Evolutionary conservation across 2,888 invertebrate species (phyloP).

Genomic region (Acleris laterana): DNA sequence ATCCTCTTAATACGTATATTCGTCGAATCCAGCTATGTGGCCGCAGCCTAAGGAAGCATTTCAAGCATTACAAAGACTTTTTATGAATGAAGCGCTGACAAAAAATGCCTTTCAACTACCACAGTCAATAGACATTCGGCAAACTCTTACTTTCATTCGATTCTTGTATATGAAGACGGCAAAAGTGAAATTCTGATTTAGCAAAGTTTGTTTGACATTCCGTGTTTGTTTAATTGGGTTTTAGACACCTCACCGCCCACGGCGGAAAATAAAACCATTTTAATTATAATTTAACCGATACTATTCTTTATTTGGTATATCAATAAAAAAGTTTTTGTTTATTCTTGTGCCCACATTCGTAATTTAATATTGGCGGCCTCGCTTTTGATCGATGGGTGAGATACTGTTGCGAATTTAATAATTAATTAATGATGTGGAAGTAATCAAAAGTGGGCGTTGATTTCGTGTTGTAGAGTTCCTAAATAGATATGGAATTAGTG

Average conservation of each 20-base stretch:
- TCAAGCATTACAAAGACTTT: slow-evolving; percentile 19
- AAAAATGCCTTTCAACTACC: slow-evolving; percentile 28
- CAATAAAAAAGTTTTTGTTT: slow-evolving; percentile 27
- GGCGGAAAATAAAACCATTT: slow-evolving; percentile 2
- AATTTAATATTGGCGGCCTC: slow-evolving; percentile 45
- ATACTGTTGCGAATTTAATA: slow-evolving; percentile 50
- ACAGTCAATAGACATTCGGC: slow-evolving; percentile 7
- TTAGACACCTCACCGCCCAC: slow-evolving; percentile 26
- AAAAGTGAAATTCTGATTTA: slow-evolving; percentile 51
- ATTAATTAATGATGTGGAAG: slow-evolving; percentile 43
- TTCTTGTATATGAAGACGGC: slow-evolving; percentile 15
- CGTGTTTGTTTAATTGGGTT: slow-evolving; percentile 51
- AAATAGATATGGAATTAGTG: slow-evolving; percentile 31
- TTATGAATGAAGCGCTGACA: slow-evolving; percentile 29
- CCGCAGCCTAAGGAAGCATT: no score
- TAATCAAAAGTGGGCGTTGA: slow-evolving; percentile 35
- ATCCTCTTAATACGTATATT: no score
- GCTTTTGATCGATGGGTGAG: slow-evolving; percentile 47
- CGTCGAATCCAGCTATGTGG: no score
- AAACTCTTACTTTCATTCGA: slow-evolving; percentile 32
- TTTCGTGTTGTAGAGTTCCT: slow-evolving; percentile 42
- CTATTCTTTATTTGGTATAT: slow-evolving; percentile 20
- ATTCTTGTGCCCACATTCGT: slow-evolving; percentile 34
- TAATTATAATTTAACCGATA: slow-evolving; percentile 11
- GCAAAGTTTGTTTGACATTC: slow-evolving; percentile 37